Base-by-base conservation (phyloP, 2,888 invertebrate species). In the Galerucella nymphaeae region DNA sequence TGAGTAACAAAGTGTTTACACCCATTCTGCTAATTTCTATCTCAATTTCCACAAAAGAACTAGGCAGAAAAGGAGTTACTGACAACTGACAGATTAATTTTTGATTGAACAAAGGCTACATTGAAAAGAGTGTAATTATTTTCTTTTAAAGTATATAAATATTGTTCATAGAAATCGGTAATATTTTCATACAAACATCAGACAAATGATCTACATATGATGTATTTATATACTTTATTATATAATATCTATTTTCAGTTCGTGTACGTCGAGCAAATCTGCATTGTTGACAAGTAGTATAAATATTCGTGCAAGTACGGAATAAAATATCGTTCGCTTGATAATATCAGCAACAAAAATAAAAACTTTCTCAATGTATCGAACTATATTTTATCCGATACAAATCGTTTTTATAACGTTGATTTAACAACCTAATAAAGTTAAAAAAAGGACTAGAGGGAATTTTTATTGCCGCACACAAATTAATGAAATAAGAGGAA, bases 401-500 rank as follows among this genome's bases (percentile, higher is more conserved):
- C 58, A 30, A 58, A 58, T 23, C n/a, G 38, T 53, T 53, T 59
- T 57, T 38, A 8, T 38, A 8, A 18, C n/a, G 14, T 59, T 59
- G 30, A 59, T 59, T 59, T 59, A 59, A 59, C 59, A 59, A 30
- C n/a, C n/a, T 10, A 59, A 59, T 59, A 59, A 59, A 59, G 59
- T 59, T 59, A 8, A 59, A 59, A 59, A 45, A 59, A 38, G 38
- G 13, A 57, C 57, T 23, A 13, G 18, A 57, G 23, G 57, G 38
- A 11, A 30, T 14, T 11, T 58, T 58, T 58, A 58, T 23, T 14
- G 14, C 59, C 59, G 59, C 38, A 59, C 38, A 59, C 30, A 59
- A 59, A 59, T 59, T 59, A 59, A 59, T 59, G 59, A 59, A 59
- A 59, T 59, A 11, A 59, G 59, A 59, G 38, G 59, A 59, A 59